A percentile compares a stretch with the other conserved stretches of the same genome.
These are phyloP conservation scores for Drosophila azteca DNA, from an alignment of 1,140 invertebrate species.

Conservation along the genomic window DNA sequence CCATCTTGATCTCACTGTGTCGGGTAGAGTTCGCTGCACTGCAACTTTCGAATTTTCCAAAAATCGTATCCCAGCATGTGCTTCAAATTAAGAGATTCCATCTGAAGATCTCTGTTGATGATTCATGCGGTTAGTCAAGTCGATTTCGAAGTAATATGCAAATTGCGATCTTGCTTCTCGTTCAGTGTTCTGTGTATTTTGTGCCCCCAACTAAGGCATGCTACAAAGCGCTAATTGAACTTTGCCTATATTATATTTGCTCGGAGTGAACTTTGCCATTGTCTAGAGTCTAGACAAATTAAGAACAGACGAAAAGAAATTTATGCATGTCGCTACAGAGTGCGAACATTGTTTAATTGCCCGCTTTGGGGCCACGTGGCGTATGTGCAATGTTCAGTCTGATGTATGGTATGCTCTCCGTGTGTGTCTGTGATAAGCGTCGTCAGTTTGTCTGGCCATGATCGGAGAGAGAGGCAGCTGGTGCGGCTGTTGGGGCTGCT, in stretches of 20 bases:
- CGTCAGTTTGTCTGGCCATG: constrained; percentile 71
- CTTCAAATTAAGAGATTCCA: constrained; percentile 78
- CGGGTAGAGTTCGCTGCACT: constrained; percentile 17
- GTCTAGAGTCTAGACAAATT: constrained; percentile 81
- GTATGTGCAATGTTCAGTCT: constrained; percentile 58
- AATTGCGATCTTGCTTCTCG: constrained; percentile 20
- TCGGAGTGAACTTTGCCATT: constrained; percentile 74
- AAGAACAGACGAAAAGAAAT: constrained; percentile 55
- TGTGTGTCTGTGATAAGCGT: constrained; percentile 48
- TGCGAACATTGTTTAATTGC: constrained; percentile 61
- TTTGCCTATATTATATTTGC: constrained; percentile 56
- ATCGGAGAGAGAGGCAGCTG: constrained; percentile 18
- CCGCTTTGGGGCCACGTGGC: constrained; percentile 55
- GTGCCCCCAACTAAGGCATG: constrained; percentile 50
- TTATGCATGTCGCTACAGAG: constrained; percentile 51
- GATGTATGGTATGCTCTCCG: constrained; percentile 10
- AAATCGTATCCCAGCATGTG: constrained; percentile 42
- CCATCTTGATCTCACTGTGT: too few relatives aligned
- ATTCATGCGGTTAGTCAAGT: constrained; percentile 49
- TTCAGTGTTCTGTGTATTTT: constrained; percentile 11
- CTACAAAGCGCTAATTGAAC: constrained; percentile 72
- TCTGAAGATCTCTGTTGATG: constrained; percentile 29
- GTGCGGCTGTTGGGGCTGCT: constrained; percentile 30
- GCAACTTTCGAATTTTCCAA: background rate
- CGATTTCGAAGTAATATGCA: constrained; percentile 36